Evolutionary conservation across 2,888 invertebrate species (phyloP), one percentile per base, ranked within the genome.

Genomic region (Phyto melanocephala): DNA sequence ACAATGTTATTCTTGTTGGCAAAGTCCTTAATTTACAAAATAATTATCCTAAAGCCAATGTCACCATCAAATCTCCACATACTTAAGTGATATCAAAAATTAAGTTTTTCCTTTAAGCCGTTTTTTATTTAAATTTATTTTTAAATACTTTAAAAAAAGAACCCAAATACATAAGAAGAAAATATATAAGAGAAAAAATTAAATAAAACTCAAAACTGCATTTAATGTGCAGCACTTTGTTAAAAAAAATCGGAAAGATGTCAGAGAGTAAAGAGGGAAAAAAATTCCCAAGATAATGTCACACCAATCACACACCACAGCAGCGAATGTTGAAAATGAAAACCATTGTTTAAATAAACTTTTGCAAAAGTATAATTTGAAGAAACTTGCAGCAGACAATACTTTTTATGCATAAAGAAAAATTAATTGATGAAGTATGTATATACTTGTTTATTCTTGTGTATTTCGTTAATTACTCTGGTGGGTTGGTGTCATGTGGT

Each of bases 361-460:
- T 62, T 40, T 75, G 1, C 47, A 17, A 71, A 63, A 71, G 56
- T 71, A 71, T 65, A 37, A 47, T 6, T 28, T 28, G n/a, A n/a
- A n/a, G n/a, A n/a, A n/a, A n/a, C 28, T 56, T 56, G 42, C 70
- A 54, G 24, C 37, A 62, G 35, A 58, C 20, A 42, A 42, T 2
- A 50, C 40, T n/a, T 42, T 42, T 28, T 20, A 10, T 47, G 8
- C 47, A 11, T 20, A 65, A 15, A 56, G 35, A 62, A 40, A 54
- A 65, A 58, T 28, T 28, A 28, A 70, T 75, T 80, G 60, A 76
- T 65, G 60, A 80, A 70, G 68, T 56, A 56, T n/a, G 28, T 40
- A 35, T 35, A 6, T 28, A n/a, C n/a, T n/a, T n/a, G n/a, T 67
- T 37, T 11, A 6, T 11, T 37, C 8, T 37, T 37, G 5, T 37